A percentile compares a stretch with the other conserved stretches of the same genome.
phyloP scores from a whole-genome alignment of 1,140 invertebrate genomes.

The Vanessa atalanta region DNA sequence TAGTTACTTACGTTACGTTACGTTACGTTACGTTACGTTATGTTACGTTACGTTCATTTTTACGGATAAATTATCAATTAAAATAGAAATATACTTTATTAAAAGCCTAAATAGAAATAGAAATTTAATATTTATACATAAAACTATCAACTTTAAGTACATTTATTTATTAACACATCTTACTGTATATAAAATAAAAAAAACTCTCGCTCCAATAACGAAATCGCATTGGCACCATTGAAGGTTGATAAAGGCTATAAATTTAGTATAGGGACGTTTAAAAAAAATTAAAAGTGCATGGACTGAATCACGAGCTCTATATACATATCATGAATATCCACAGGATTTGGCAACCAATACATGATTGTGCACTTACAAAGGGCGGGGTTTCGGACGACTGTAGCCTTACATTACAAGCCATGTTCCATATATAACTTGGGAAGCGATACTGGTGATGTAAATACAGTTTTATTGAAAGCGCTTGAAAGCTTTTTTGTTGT shows the following conservation, averaged over 20 bases:
- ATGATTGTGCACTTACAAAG: slow-evolving; percentile 71
- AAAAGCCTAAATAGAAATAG: not conserved
- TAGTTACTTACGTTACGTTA: no score
- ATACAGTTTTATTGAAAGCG: slow-evolving; percentile 34
- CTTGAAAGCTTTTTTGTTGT: slow-evolving; percentile 37
- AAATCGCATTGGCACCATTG: slow-evolving; percentile 46
- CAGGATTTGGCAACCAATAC: slow-evolving; percentile 75
- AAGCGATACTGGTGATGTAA: slow-evolving; percentile 30
- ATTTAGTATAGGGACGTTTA: slow-evolving; percentile 54
- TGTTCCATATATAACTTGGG: slow-evolving; percentile 16
- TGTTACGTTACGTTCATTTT: no score
- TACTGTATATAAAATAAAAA: slow-evolving; percentile 31
- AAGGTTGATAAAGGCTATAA: slow-evolving; percentile 60
- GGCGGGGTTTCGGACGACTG: slow-evolving; percentile 37
- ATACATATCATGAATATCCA: slow-evolving; percentile 48
- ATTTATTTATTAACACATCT: slow-evolving; percentile 28
- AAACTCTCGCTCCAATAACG: slow-evolving; percentile 27
- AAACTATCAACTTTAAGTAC: not conserved
- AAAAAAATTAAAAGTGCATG: slow-evolving; percentile 63
- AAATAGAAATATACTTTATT: no score
- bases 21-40: no score
- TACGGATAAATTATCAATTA: no score
- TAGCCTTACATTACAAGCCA: slow-evolving; percentile 39
- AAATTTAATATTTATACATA: not conserved
- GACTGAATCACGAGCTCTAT: slow-evolving; percentile 60